Evolutionary conservation across 2,888 invertebrate species (phyloP).

Genomic region (Labia minor): DNA sequence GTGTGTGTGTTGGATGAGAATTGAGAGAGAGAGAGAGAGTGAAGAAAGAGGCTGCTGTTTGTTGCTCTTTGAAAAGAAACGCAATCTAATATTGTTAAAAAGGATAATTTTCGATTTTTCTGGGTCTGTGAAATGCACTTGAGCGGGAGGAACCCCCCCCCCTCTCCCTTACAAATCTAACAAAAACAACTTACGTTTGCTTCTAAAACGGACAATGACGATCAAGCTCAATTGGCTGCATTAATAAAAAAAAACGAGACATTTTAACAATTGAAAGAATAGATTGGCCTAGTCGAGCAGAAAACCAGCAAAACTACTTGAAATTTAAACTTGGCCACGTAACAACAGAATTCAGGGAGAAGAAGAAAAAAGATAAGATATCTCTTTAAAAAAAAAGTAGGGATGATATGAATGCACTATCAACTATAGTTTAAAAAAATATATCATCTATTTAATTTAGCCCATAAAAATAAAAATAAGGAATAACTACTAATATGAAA

Average conservation of each 20-base stretch:
- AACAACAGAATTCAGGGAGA: too few relatives aligned
- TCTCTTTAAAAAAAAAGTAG: not conserved
- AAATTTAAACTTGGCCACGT: not conserved
- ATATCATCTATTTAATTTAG: too few relatives aligned
- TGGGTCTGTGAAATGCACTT: not conserved
- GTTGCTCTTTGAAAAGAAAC: not conserved
- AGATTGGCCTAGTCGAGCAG: not conserved
- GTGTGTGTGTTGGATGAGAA: not conserved
- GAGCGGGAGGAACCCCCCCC: not conserved
- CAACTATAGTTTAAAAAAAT: too few relatives aligned
- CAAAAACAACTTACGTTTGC: not conserved
- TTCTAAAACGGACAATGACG: not conserved
- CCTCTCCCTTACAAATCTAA: too few relatives aligned
- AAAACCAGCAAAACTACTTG: not conserved
- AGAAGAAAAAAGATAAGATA: not conserved
- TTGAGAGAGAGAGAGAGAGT: not conserved
- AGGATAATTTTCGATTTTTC: conserved; percentile 13
- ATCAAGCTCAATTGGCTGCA: not conserved
- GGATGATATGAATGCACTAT: too few relatives aligned
- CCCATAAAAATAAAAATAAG: too few relatives aligned
- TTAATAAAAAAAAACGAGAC: not conserved
- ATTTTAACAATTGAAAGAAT: not conserved
- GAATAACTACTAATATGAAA: too few relatives aligned
- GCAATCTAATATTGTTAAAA: conserved; percentile 7
- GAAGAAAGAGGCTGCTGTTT: not conserved